phyloP scores from a whole-genome alignment of 2,888 invertebrate species.

The Drosophila mercatorum region DNA sequence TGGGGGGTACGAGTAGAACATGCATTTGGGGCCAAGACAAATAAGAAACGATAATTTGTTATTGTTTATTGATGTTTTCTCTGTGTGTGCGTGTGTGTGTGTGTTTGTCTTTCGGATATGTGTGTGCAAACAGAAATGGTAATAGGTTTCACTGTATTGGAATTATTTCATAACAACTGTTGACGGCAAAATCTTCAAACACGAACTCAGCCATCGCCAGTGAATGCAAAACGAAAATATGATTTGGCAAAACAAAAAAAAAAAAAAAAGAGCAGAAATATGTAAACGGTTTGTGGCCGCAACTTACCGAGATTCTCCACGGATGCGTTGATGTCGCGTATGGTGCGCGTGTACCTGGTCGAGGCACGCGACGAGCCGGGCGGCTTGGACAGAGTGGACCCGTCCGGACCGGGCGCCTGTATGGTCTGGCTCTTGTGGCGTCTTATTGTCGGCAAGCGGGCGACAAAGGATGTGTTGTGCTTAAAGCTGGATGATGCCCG shows the following conservation, averaged over 20 bases:
- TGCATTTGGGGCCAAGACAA: conserved; percentile 47
- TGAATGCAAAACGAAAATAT: conserved; percentile 32
- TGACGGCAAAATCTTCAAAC: conserved; percentile 43
- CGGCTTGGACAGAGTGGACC: conserved; percentile 72
- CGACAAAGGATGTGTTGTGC: conserved; percentile 97
- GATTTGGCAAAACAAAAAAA: not conserved
- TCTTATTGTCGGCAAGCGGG: conserved; percentile 94
- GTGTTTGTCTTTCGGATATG: conserved; percentile 31
- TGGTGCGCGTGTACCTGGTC: conserved; percentile 87
- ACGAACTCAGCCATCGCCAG: conserved; percentile 35
- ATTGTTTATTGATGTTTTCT: conserved; percentile 24
- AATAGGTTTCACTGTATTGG: conserved; percentile 53
- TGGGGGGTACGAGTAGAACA: conserved; percentile 28
- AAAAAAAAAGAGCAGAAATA: too few relatives aligned
- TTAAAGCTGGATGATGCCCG: conserved; percentile 93
- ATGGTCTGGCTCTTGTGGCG: conserved; percentile 92
- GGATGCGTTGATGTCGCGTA: conserved; percentile 90
- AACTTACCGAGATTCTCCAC: conserved; percentile 90
- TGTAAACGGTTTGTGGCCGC: not conserved
- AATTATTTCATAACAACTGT: conserved; percentile 48
- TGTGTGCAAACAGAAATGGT: conserved; percentile 73
- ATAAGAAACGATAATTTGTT: conserved; percentile 48
- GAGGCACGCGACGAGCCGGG: conserved; percentile 74
- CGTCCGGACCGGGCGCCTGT: conserved; percentile 87
- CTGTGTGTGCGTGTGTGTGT: conserved; percentile 25